phyloP scores from a whole-genome alignment of 2,797 vertebrate genomes.

The Esox masquinongy region DNA sequence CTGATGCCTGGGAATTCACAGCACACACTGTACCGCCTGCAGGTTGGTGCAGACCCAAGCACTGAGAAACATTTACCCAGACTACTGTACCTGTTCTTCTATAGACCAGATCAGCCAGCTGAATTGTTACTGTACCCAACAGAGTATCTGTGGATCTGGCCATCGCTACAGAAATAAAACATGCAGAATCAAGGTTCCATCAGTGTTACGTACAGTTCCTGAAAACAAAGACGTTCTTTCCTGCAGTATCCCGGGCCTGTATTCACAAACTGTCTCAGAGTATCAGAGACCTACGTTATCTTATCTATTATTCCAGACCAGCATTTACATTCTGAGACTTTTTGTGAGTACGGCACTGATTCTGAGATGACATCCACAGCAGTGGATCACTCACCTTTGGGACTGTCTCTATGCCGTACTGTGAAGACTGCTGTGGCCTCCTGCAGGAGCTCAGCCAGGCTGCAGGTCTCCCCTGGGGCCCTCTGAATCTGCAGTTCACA shows the following conservation, averaged over 20 bases:
- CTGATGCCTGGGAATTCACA: slow-evolving; percentile 77
- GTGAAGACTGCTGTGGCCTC: slow-evolving; percentile 80
- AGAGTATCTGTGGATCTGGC: slow-evolving; percentile 58
- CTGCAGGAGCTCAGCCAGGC: slow-evolving; percentile 87
- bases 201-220: not conserved
- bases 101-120: slow-evolving; percentile 67
- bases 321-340: no score
- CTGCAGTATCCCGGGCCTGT: not conserved
- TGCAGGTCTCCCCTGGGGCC: slow-evolving; percentile 81
- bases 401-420: slow-evolving; percentile 81
- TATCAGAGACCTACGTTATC: no score
- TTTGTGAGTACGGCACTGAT: not conserved
- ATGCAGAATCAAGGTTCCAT: not conserved
- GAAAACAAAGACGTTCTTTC: not conserved
- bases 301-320: no score
- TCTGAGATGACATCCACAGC: not conserved
- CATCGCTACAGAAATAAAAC: slow-evolving; percentile 30
- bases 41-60: not conserved
- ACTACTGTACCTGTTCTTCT: slow-evolving; percentile 73
- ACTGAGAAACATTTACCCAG: not conserved
- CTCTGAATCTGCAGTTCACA: slow-evolving; percentile 81
- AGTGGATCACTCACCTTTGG: slow-evolving; percentile 55
- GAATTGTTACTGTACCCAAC: slow-evolving; percentile 73
- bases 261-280: not conserved
- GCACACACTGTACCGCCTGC: not conserved